phyloP scores from a whole-genome alignment of 2,888 invertebrate species.

The Cryptops parisi region DNA sequence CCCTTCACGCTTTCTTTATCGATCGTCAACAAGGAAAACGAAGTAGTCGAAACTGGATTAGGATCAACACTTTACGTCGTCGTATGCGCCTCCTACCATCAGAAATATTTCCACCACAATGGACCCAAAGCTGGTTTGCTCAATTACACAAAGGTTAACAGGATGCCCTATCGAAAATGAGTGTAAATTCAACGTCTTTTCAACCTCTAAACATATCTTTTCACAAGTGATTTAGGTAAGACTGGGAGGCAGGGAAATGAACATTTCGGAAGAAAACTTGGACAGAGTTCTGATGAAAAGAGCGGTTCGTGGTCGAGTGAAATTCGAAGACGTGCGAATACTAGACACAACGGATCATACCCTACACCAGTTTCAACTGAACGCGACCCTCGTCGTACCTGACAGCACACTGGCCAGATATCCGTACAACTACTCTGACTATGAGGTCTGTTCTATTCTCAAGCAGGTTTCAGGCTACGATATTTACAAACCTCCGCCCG shows the following conservation, averaged over 20 bases:
- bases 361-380: background rate
- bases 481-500: too few species aligned
- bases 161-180: too few species aligned
- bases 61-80: conserved; percentile 5
- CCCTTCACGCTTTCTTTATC: background rate
- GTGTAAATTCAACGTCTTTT: too few species aligned
- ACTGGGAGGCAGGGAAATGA: background rate
- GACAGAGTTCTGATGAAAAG: conserved; percentile 5
- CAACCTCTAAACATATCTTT: too few species aligned
- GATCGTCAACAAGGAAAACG: background rate
- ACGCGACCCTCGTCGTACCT: conserved; percentile 5
- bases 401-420: background rate
- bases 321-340: background rate
- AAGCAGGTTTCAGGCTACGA: background rate
- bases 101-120: background rate
- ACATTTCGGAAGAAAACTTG: conserved; percentile 1
- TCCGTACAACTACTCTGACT: background rate
- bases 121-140: conserved; percentile 4
- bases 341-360: background rate
- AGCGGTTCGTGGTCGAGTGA: background rate
- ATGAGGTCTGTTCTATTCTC: background rate
- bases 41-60: background rate
- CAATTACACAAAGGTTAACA: background rate
- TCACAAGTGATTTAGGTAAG: background rate
- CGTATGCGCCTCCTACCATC: conserved; percentile 1